Evolutionary conservation across 1,140 invertebrate species (phyloP).

Genomic region (Drosophila azteca): DNA sequence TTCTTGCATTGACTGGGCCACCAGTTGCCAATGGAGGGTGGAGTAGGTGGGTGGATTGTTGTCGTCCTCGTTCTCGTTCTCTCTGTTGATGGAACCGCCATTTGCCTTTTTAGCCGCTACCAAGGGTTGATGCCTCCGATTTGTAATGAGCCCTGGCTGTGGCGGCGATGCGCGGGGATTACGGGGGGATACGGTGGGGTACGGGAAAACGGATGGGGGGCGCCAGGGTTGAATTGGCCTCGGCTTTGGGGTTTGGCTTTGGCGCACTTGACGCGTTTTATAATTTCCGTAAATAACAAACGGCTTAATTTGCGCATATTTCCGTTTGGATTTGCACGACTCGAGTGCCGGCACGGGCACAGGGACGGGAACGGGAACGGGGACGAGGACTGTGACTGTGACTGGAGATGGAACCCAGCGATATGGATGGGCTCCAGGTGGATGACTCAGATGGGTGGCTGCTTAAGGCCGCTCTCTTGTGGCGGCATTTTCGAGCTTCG

Average conservation of each 20-base stretch:
- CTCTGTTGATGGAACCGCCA: slow-evolving; percentile 27
- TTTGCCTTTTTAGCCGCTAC: slow-evolving; percentile 63
- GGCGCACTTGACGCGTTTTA: slow-evolving; percentile 79
- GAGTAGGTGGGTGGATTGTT: slow-evolving; percentile 39
- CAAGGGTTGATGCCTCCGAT: slow-evolving; percentile 49
- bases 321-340: slow-evolving; percentile 80
- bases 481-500: slow-evolving; percentile 33
- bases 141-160: slow-evolving; percentile 34
- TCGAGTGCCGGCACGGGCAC: slow-evolving; percentile 51
- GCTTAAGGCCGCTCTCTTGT: slow-evolving; percentile 6
- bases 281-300: slow-evolving; percentile 81
- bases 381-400: background rate
- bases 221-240: slow-evolving; percentile 44
- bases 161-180: background rate
- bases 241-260: slow-evolving; percentile 37
- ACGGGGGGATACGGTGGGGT: background rate
- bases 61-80: slow-evolving; percentile 29
- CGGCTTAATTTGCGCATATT: slow-evolving; percentile 81
- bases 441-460: background rate
- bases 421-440: background rate
- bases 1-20: slow-evolving; percentile 73
- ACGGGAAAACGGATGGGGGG: background rate
- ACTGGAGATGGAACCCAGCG: background rate
- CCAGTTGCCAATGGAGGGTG: slow-evolving; percentile 35
- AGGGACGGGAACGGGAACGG: background rate